Conservation (phyloP, 2,113 vertebrate genomes). For the Eclectus roratus region DNA sequence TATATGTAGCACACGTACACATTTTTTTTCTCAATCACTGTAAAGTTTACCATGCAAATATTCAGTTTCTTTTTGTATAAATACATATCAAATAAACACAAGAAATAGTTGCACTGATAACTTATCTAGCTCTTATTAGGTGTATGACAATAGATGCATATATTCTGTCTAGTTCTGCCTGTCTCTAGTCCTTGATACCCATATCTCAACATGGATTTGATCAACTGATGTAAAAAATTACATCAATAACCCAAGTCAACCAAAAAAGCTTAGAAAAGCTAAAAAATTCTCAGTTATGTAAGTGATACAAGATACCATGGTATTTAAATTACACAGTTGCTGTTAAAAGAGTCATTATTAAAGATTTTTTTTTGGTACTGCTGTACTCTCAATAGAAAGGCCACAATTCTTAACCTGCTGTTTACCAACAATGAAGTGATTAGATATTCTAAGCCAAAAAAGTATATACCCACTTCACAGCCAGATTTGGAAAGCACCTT, state of each 20-base stretch:
- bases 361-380: background rate
- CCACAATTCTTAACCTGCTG: background rate
- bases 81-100: background rate
- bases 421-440: background rate
- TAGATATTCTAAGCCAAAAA: background rate
- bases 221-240: background rate
- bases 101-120: background rate
- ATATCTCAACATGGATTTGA: background rate
- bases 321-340: background rate
- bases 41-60: background rate
- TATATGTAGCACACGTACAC: background rate
- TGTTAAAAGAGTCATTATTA: background rate
- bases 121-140: background rate
- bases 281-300: background rate
- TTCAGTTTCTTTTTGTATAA: background rate
- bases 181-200: background rate
- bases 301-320: background rate
- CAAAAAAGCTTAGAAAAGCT: background rate
- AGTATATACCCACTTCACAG: background rate
- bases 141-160: background rate
- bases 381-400: background rate
- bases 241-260: background rate
- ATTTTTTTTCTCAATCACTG: background rate
- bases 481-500: background rate
- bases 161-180: background rate